Conservation (phyloP, 2,888 invertebrate species). For the Scaptomyza polygonia region DNA sequence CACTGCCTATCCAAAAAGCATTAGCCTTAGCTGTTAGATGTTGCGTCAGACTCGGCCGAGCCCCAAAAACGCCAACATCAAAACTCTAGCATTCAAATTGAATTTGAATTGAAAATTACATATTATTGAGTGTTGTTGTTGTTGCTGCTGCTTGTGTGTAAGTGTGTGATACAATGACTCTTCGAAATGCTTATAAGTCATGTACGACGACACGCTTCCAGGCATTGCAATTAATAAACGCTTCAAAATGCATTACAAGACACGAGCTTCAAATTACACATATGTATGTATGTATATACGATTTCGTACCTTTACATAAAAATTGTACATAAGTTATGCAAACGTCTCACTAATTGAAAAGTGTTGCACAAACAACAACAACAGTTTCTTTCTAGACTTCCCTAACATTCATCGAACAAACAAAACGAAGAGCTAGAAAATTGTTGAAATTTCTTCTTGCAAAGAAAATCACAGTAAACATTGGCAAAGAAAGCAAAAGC, state of each 20-base stretch:
- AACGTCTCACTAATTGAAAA: too few species aligned
- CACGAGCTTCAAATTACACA: constrained; percentile 44
- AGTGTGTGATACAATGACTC: constrained; percentile 60
- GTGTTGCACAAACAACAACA: constrained; percentile 29
- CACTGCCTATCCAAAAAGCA: constrained; percentile 18
- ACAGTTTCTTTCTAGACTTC: constrained; percentile 18
- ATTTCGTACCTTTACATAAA: background rate
- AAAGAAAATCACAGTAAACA: constrained; percentile 41
- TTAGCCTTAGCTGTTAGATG: constrained; percentile 28
- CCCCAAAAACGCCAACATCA: constrained; percentile 70
- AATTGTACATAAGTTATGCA: constrained; percentile 1
- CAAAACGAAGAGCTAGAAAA: constrained; percentile 29
- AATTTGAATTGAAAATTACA: constrained; percentile 62
- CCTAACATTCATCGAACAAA: constrained; percentile 61
- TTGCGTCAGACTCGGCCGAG: constrained; percentile 65
- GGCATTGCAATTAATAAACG: constrained; percentile 67
- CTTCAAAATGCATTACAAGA: constrained; percentile 61
- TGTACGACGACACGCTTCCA: constrained; percentile 34
- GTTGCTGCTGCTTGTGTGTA: background rate
- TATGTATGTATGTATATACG: too few species aligned
- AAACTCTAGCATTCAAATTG: constrained; percentile 57
- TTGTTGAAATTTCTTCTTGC: constrained; percentile 60
- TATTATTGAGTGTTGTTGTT: constrained; percentile 54
- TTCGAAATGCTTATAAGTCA: constrained; percentile 66
- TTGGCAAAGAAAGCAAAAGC: background rate